Percentiles rank a stretch among this genome's conserved stretches.
Conservation (phyloP, 64 coral and sea anemone species). For the Cladopsammia gracilis region DNA sequence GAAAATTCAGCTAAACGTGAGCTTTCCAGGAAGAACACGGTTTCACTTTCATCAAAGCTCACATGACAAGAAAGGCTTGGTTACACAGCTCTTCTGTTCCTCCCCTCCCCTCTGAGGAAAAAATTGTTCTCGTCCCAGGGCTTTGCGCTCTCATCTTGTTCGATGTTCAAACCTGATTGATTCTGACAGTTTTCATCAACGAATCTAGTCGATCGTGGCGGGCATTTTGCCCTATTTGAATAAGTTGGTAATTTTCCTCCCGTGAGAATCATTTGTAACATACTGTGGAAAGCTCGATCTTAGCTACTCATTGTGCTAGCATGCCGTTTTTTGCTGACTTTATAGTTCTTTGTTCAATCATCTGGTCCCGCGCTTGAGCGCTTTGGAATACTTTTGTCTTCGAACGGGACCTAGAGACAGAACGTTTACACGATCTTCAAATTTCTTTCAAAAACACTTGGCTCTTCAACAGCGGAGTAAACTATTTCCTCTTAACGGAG, state of each 20-base stretch:
- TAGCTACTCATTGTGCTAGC: background rate
- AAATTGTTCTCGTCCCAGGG: slow-evolving; percentile 10
- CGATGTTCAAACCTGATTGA: slow-evolving; percentile 56
- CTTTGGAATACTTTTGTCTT: slow-evolving; percentile 13
- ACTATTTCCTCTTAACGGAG: background rate
- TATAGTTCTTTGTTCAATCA: background rate
- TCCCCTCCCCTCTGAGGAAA: background rate
- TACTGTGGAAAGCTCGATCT: background rate
- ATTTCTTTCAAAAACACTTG: slow-evolving; percentile 9
- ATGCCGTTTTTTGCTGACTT: slow-evolving; percentile 6
- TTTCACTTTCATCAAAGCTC: too few species aligned
- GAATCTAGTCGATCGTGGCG: slow-evolving; percentile 47
- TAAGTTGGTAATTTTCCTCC: background rate
- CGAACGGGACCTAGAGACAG: slow-evolving; percentile 43
- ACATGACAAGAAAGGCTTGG: slow-evolving; percentile 2
- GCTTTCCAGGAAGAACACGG: background rate
- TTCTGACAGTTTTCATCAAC: slow-evolving; percentile 53
- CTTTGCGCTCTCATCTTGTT: background rate
- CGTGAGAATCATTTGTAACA: background rate
- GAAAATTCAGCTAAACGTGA: background rate
- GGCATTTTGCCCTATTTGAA: slow-evolving; percentile 23
- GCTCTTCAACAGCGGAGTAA: slow-evolving; percentile 19
- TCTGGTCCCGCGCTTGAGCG: slow-evolving; percentile 9
- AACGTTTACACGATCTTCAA: slow-evolving; percentile 26
- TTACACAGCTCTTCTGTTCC: background rate